Evolutionary conservation across 2,888 invertebrate genomes (phyloP), one percentile per base, ranked within the genome.

Genomic region (Dendrolimus pini): DNA sequence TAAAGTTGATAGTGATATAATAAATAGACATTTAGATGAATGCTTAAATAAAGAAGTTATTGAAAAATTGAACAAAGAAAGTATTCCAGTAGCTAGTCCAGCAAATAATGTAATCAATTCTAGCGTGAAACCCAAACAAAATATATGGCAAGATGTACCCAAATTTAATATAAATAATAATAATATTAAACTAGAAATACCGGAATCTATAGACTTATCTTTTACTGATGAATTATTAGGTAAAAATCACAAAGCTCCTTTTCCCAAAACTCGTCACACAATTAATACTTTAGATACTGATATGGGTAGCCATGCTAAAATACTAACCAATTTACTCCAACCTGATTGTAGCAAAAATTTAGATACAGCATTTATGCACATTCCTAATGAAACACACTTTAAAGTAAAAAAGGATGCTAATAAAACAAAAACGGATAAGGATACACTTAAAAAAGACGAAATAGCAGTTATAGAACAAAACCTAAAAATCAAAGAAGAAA

Each of bases 1-100:
- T 9, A 75, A 78, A 67, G 67, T 92, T 41, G 67, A 66, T 53
- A 71, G 67, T 60, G 66, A 66, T 55, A 66, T 77, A 61, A 89
- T 92, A 61, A 90, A 92, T 63, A 68, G 60, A 55, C 91, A 91
- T 70, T 66, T 91, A 66, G 89, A 91, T 73, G 85, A 86, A 72
- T 91, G 91, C 71, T 70, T 91, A 12, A 89, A 87, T 64, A 86
- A 74, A 69, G 82, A 80, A 52, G 64, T 84, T 0, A 78, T 89
- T 60, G 74, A 82, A 54, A 73, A 73, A 61, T 64, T 87, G 18
- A 71, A 63, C 54, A 65, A 72, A 55, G 66, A 69, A 52, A 56
- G 55, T 9, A 58, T 61, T 47, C 14, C 57, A 47, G 53, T 42
- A n/a, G 47, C 53, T 7, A 60, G 52, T 54, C 53, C 53, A 56